These are phyloP conservation scores for Ectemnius continuus DNA, from an alignment of 2,888 invertebrate species.

Conservation along the genomic window DNA sequence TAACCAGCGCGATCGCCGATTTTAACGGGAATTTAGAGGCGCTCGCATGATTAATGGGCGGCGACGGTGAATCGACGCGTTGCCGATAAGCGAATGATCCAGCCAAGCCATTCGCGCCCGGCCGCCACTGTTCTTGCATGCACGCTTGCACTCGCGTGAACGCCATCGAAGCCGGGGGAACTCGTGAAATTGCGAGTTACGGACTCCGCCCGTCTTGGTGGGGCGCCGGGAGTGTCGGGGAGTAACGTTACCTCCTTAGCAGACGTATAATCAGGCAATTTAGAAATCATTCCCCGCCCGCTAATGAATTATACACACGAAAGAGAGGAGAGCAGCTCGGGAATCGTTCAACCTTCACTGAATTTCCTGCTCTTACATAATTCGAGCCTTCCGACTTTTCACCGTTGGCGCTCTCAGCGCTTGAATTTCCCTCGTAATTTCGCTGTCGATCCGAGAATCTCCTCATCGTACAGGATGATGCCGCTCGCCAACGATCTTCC, in stretches of 20 bases:
- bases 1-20: slow-evolving; percentile 46
- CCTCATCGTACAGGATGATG: no score
- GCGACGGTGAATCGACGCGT: slow-evolving; percentile 35
- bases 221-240: neutral
- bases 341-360: no score
- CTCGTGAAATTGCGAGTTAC: neutral
- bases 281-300: neutral
- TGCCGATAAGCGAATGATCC: slow-evolving; percentile 27
- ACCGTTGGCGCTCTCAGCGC: no score
- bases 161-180: no score
- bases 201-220: neutral
- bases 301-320: slow-evolving; percentile 11
- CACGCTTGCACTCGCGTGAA: neutral
- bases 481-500: neutral
- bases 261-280: neutral
- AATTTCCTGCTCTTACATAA: no score
- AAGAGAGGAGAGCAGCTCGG: neutral
- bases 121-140: neutral
- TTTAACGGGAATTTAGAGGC: slow-evolving; percentile 56
- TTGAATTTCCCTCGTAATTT: no score
- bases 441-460: no score
- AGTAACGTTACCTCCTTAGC: neutral
- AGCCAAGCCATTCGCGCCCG: neutral
- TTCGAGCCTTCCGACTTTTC: no score
- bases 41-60: slow-evolving; percentile 43